Evolutionary conservation across 2,888 invertebrate genomes (phyloP).

Genomic region (Stegana nigrithorax): DNA sequence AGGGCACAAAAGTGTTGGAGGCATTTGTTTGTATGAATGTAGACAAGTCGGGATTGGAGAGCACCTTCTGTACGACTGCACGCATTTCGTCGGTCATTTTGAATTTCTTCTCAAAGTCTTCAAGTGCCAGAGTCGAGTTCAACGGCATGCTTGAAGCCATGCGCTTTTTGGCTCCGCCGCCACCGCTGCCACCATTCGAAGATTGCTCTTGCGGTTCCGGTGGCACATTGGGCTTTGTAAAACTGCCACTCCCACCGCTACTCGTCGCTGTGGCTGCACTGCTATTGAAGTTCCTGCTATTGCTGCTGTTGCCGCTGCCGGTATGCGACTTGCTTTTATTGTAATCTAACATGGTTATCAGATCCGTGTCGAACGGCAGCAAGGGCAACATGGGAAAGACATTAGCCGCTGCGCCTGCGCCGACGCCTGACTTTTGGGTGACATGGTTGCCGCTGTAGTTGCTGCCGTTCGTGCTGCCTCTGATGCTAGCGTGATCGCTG

Average conservation of each 20-base stretch:
- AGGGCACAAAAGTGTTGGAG: slow-evolving; percentile 57
- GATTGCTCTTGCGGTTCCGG: too few species aligned
- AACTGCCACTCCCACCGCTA: too few species aligned
- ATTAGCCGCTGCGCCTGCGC: neutral
- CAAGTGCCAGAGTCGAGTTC: slow-evolving; percentile 58
- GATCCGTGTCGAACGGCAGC: slow-evolving; percentile 58
- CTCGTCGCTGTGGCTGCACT: too few species aligned
- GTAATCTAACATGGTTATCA: slow-evolving; percentile 63
- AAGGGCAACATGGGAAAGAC: slow-evolving; percentile 55
- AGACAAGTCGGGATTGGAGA: slow-evolving; percentile 66
- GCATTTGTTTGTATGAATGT: slow-evolving; percentile 66
- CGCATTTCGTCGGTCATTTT: slow-evolving; percentile 68
- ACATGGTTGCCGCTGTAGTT: too few species aligned
- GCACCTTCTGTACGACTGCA: slow-evolving; percentile 66
- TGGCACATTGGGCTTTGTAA: too few species aligned
- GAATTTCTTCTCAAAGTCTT: slow-evolving; percentile 65
- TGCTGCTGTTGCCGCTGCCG: slow-evolving; percentile 43
- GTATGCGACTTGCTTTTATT: slow-evolving; percentile 49
- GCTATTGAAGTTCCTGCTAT: too few species aligned
- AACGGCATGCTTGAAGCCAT: slow-evolving; percentile 48
- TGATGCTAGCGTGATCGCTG: slow-evolving; percentile 8
- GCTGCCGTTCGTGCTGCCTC: neutral
- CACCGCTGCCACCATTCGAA: slow-evolving; percentile 12
- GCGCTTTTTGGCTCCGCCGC: neutral
- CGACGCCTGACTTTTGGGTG: too few species aligned